These are phyloP conservation scores for Cantharis rustica DNA, from an alignment of 2,888 invertebrate genomes.

Conservation along the genomic window DNA sequence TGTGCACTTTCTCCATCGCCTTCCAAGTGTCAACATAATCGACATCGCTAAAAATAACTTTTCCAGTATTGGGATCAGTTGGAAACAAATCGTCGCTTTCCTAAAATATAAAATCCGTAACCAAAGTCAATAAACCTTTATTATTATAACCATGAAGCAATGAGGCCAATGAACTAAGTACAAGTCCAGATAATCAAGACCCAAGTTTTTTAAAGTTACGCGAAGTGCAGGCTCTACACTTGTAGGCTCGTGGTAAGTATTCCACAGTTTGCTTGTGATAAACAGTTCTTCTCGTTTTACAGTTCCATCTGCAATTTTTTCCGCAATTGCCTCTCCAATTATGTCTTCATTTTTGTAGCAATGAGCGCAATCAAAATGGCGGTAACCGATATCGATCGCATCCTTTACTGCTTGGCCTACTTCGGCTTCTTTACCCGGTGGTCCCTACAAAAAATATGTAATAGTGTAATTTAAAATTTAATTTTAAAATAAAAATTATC, in stretches of 20 bases:
- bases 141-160: neutral
- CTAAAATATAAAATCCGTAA: conserved; percentile 47
- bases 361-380: conserved; percentile 71
- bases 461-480: too few relatives aligned
- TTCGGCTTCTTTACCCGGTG: conserved; percentile 44
- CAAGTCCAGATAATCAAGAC: conserved; percentile 78
- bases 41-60: conserved; percentile 60
- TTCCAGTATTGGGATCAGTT: conserved; percentile 56
- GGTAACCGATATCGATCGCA: conserved; percentile 72
- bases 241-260: conserved; percentile 80
- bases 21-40: conserved; percentile 77
- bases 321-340: conserved; percentile 65
- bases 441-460: conserved; percentile 5
- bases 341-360: conserved; percentile 71
- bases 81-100: conserved; percentile 69
- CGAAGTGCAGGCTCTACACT: conserved; percentile 73
- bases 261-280: conserved; percentile 71
- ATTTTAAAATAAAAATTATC: too few relatives aligned
- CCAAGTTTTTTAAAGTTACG: conserved; percentile 70
- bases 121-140: neutral
- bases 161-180: conserved; percentile 73
- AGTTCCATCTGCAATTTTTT: conserved; percentile 66
- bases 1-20: conserved; percentile 73
- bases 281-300: conserved; percentile 71
- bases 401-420: conserved; percentile 65